Evolutionary conservation across 2,888 invertebrate genomes (phyloP), one percentile per base, ranked within the genome.

Genomic region (Amiota communis): DNA sequence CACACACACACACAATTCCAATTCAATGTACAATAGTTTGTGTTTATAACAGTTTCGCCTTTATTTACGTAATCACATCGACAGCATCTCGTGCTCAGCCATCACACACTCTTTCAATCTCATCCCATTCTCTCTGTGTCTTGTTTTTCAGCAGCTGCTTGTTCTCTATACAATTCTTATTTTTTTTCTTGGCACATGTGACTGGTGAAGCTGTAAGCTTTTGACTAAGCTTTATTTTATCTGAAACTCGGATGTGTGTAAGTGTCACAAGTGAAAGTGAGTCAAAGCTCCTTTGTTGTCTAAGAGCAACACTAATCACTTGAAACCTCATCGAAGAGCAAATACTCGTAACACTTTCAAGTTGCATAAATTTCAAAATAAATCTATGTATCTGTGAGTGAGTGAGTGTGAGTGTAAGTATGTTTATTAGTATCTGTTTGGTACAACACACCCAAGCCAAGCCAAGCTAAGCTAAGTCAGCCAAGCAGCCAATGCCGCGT

Each of bases 21-120:
- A 76, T 78, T 78, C 75, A 78, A 73, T 75, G 75, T 81, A 81
- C 77, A 23, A 2, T 23, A 36, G 36, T 36, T 36, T 36, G 78
- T 81, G 84, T 83, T 81, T 83, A 81, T 81, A 81, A 82, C 84
- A 79, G 77, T 79, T 79, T 81, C 75, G 86, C 83, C 82, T 85
- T 84, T 83, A 83, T 83, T 83, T 83, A 83, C 83, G 83, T 83
- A 83, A 83, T 83, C 85, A 84, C 81, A 85, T 74, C 65, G 65
- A 13, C 61, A 61, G 69, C 69, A 67, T 53, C 51, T 9, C 48
- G 10, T 13, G 17, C 51, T 10, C 15, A 17, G 47, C 46, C 82
- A 77, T 84, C 78, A n/a, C n/a, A n/a, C 80, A 59, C 59, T 56
- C 59, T 36, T 6, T 17, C 36, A 63, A 75, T 72, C 75, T 20